A percentile compares a stretch with the other conserved stretches of the same genome.
Evolutionary conservation across 2,888 invertebrate genomes (phyloP).

Genomic region (Perizoma affinitatum): DNA sequence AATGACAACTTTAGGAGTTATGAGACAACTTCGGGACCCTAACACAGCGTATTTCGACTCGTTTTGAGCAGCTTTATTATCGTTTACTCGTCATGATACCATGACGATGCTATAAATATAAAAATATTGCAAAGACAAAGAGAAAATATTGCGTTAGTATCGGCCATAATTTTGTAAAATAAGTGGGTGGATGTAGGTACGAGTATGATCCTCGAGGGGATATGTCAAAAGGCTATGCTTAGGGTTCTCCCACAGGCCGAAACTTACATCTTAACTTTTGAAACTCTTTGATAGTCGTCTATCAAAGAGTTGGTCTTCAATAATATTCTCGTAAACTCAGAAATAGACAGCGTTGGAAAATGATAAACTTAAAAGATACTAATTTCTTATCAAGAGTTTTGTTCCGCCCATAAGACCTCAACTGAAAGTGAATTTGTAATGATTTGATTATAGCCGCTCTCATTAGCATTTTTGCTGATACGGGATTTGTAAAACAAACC

Average conservation of each 20-base stretch:
- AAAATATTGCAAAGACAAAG: conserved; percentile 2
- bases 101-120: not conserved
- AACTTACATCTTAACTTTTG: conserved; percentile 62
- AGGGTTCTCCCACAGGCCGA: conserved; percentile 59
- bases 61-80: not conserved
- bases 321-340: conserved; percentile 43
- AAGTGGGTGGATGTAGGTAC: conserved; percentile 36
- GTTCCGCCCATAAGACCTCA: not conserved
- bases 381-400: not conserved
- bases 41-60: too few relatives aligned
- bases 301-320: conserved; percentile 44
- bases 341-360: conserved; percentile 33
- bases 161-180: too few relatives aligned
- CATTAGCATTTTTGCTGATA: conserved; percentile 26
- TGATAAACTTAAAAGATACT: conserved; percentile 7
- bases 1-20: too few relatives aligned
- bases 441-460: conserved; percentile 4
- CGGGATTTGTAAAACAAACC: conserved; percentile 34
- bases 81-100: not conserved
- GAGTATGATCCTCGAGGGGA: conserved; percentile 49
- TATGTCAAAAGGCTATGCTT: conserved; percentile 53
- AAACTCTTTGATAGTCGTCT: conserved; percentile 64
- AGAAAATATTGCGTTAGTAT: not conserved
- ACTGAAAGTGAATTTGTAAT: conserved; percentile 8
- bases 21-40: too few relatives aligned